Base-by-base conservation (phyloP, 2,113 vertebrate species). In the Calonectris borealis region DNA sequence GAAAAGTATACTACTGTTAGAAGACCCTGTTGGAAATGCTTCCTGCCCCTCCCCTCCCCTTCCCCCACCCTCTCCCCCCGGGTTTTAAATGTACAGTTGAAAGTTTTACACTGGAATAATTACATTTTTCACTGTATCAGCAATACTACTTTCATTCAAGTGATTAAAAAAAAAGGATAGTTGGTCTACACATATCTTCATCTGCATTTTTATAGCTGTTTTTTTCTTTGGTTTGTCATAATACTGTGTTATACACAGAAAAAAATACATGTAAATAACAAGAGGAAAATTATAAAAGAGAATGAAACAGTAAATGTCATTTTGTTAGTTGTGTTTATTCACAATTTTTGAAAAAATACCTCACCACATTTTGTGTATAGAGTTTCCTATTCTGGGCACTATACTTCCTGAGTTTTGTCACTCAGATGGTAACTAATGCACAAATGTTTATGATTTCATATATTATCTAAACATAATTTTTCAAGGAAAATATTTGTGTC, bases 11-110 rank as follows among this genome's bases (percentile, higher is more conserved):
- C 42, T 68, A 26, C 25, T 87, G 5, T 44, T 60, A 73, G 25
- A 31, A 4, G 4, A 42, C 21, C 3, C 21, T 52, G 8, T 9
- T 91, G 52, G n/a, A 93, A 89, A 72, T 44, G 10, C 6, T 75
- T 80, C 19, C 14, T 25, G 3, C 3, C 1, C 7, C 14, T 5
- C 4, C 8, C 6, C 4, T 6, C 4, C 8, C 6, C 3, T 3
- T 4, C 6, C 1, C 4, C 12, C 44, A 5, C 44, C 3, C 3
- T 3, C 5, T 5, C 1, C 3, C 15, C 49, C 49, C 12, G 2
- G 14, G 5, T 73, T 88, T 86, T 49, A 73, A 49, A 69, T 38
- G 12, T 34, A 26, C 13, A 71, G 2, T 1, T 86, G 14, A 58
- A 86, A 52, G 17, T 32, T 81, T 79, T 91, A 32, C 5, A 52